Base-by-base conservation (phyloP, 1,140 invertebrate species). In the Zaprionus kolodkinae region DNA sequence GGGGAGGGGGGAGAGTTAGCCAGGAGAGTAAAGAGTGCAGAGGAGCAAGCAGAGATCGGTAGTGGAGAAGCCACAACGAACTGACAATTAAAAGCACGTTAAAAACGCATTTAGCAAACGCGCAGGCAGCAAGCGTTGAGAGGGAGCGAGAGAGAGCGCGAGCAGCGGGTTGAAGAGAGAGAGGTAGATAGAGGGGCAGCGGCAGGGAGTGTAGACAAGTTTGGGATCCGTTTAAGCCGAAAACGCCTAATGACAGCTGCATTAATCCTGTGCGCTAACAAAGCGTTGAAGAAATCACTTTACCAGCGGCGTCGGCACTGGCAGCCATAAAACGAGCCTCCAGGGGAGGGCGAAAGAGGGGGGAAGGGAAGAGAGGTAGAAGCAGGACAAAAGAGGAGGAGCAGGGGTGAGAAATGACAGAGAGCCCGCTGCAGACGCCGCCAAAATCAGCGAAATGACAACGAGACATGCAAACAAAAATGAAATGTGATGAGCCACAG, bases 251-350 rank as follows among this genome's bases (percentile, higher is more conserved):
- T 89, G 89, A 91, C 88, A 81, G 75, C 77, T 76, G 78, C 89
- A 91, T 91, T 79, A 91, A 91, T 91, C 85, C 89, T 83, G 63
- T 87, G 85, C 81, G 85, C 82, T 91, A 91, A 91, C 89, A 91
- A 91, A 91, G 85, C 89, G 89, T 91, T 91, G 89, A 91, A 91
- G 89, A 91, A 91, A 91, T 91, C 89, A 91, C 89, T 91, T 91
- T 91, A 91, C 89, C 89, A 91, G 82, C 85, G 89, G 89, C 89
- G 84, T 65, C 81, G 50, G 45, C 73, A 36, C 54, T 62, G 55
- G 64, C 68, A 56, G 64, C 72, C 67, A 87, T 78, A 90, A 81
- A 86, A 79, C 76, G 75, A 59, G 15, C 61, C 55, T 1, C 25
- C 2, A 21, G 2, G 21, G 21, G 21, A 4, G n/a, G 40, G 25